Base-by-base conservation (phyloP, 2,888 invertebrate species). In the Metalampra italica region DNA sequence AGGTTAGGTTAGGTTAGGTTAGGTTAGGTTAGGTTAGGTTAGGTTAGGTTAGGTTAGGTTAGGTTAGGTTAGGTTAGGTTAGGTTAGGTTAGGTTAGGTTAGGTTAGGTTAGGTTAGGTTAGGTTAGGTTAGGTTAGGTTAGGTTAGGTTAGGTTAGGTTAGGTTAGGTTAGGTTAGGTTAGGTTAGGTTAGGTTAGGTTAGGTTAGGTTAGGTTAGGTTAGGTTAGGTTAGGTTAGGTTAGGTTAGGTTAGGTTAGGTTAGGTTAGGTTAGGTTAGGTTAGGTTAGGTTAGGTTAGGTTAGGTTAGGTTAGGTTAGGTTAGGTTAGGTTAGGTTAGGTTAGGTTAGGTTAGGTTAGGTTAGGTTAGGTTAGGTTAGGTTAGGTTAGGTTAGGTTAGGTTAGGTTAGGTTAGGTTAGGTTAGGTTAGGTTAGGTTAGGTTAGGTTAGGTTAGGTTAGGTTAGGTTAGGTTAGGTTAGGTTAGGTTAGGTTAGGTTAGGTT, bases 201-300 rank as follows among this genome's bases (percentile, higher is more conserved):
- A 46, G 46, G 39, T 34, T 30, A 40, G 46, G 39, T 34, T 30
- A 40, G 46, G 39, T 34, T 30, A 40, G 46, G 46, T 34, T 40
- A 46, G 46, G 46, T 34, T 40, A 46, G 46, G 46, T 34, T 40
- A 46, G 46, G 46, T 34, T 40, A 46, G 46, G 43, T 29, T 36
- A 48, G 48, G 46, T 34, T 40, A 46, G 46, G 46, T 34, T 40
- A 46, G 46, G 46, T 30, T 30, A 30, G 30, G 30, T 30, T 30
- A 30, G 30, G 30, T 38, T 43, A 47, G 47, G 47, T 38, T 43
- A 47, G 47, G 47, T 43, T 43, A 47, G 48, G 51, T 48, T 48
- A 51, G 51, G 51, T 46, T 48, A 47, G 51, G 51, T 46, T 48
- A 48, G 46, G 51, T 46, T 51, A 47, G 51, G 51, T 46, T 48